A percentile compares a stretch with the other conserved stretches of the same genome.
Conservation (phyloP, 2,888 invertebrate genomes). For the Brachylomia viminalis region DNA sequence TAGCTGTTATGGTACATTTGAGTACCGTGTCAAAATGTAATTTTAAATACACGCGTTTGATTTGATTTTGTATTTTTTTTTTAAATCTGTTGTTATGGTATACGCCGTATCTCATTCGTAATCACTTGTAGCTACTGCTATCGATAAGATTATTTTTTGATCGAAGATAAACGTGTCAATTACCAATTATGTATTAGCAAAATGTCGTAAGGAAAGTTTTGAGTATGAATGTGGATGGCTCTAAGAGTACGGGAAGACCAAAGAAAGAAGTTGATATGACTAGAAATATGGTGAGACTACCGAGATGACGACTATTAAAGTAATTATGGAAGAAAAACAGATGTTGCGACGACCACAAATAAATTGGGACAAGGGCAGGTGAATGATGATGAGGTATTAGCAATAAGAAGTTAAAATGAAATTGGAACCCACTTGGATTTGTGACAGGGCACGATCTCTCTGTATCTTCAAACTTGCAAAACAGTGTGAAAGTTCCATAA, state of each 20-base stretch:
- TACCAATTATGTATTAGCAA: neutral
- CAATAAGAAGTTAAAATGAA: neutral
- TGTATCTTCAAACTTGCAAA: constrained; percentile 21
- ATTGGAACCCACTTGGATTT: neutral
- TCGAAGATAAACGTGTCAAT: constrained; percentile 5
- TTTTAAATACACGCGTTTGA: neutral
- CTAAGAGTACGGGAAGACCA: neutral
- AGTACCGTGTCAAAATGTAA: neutral
- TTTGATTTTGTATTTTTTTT: neutral
- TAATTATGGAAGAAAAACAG: neutral
- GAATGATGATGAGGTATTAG: neutral
- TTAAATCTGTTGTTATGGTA: no score
- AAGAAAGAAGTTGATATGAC: neutral
- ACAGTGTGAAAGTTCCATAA: constrained; percentile 29
- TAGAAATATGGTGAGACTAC: neutral
- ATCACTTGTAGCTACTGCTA: constrained; percentile 28
- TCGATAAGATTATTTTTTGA: constrained; percentile 9
- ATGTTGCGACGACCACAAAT: neutral
- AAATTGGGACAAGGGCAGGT: neutral
- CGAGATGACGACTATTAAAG: neutral
- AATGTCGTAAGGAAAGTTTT: neutral
- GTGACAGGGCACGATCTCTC: neutral
- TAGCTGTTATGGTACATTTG: constrained; percentile 14
- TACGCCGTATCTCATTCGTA: constrained; percentile 5
- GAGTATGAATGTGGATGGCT: neutral